These are phyloP conservation scores for Ephialtes manifestator DNA, from an alignment of 2,888 invertebrate species.

Conservation along the genomic window DNA sequence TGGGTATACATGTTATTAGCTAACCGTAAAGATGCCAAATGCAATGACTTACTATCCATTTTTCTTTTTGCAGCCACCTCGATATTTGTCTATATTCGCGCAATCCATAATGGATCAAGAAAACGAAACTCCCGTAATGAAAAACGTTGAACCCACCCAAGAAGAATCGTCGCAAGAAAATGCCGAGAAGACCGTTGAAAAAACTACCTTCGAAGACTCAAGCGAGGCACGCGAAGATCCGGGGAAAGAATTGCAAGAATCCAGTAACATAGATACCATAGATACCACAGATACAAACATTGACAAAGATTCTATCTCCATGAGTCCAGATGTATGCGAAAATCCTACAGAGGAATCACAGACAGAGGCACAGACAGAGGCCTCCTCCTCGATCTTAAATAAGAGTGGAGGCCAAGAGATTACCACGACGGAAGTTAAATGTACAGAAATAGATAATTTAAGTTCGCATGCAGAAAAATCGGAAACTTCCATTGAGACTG, in stretches of 20 bases:
- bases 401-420: slow-evolving; percentile 3
- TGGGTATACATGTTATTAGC: too few species aligned
- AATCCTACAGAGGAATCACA: neutral
- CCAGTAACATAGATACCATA: neutral
- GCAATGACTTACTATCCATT: neutral
- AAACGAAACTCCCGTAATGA: neutral
- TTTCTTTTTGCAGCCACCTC: slow-evolving; percentile 42
- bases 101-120: slow-evolving; percentile 53
- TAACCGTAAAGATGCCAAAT: too few species aligned
- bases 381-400: neutral
- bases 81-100: neutral
- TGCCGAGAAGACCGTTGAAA: neutral
- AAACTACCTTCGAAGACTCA: slow-evolving; percentile 7
- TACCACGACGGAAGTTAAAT: neutral
- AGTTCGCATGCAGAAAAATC: slow-evolving; percentile 34
- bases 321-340: neutral
- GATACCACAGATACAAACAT: slow-evolving; percentile 4
- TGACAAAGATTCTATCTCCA: slow-evolving; percentile 5
- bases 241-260: slow-evolving; percentile 4
- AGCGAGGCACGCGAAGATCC: neutral
- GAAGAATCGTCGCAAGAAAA: slow-evolving; percentile 3
- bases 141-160: slow-evolving; percentile 26
- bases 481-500: slow-evolving; percentile 10
- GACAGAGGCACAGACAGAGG: neutral
- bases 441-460: slow-evolving; percentile 24